Evolutionary conservation across 1,140 invertebrate species (phyloP).

Genomic region (Cardiocondyla obscurior): DNA sequence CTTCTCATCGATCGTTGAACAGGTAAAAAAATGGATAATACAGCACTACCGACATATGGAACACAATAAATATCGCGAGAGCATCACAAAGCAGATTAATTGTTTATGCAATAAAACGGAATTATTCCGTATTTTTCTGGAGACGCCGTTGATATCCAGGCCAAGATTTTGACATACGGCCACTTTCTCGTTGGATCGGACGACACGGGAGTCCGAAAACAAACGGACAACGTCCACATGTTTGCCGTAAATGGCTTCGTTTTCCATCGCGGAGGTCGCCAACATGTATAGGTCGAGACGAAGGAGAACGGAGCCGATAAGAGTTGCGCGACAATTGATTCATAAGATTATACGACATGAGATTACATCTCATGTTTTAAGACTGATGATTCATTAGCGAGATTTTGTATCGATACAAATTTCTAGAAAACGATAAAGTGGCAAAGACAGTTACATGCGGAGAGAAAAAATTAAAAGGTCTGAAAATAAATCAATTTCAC

Average conservation of each 20-base stretch:
- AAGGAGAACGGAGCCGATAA: slow-evolving; percentile 58
- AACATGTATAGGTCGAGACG: background rate
- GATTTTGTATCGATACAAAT: background rate
- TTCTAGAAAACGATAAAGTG: background rate
- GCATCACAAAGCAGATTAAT: no score
- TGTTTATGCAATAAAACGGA: no score
- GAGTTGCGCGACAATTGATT: slow-evolving; percentile 62
- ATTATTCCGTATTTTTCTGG: no score
- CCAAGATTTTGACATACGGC: slow-evolving; percentile 77
- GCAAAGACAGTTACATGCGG: no score
- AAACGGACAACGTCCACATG: slow-evolving; percentile 65
- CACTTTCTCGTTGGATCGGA: slow-evolving; percentile 71
- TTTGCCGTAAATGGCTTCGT: slow-evolving; percentile 77
- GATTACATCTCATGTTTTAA: background rate
- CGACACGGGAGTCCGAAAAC: slow-evolving; percentile 60
- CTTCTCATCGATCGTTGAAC: no score
- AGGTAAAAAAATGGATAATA: no score
- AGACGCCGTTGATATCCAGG: slow-evolving; percentile 70
- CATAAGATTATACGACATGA: no score
- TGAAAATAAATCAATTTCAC: background rate
- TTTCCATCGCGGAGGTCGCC: slow-evolving; percentile 59
- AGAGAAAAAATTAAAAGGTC: no score
- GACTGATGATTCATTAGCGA: background rate
- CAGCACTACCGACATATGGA: no score
- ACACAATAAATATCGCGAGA: no score